These are phyloP conservation scores for Apomyelois bistriatella DNA, from an alignment of 2,888 invertebrate species.

Conservation along the genomic window DNA sequence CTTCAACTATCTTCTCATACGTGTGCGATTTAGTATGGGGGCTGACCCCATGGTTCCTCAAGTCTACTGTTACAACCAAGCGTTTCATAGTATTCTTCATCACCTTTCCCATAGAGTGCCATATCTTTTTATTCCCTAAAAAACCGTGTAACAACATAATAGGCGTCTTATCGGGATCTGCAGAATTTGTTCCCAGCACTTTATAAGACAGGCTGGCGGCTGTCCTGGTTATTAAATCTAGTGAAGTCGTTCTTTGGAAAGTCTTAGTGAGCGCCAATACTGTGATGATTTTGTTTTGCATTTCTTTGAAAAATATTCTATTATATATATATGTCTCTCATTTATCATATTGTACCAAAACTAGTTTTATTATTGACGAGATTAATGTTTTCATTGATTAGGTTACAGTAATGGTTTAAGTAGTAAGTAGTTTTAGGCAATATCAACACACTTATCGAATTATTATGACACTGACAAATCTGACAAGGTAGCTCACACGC, in stretches of 20 bases:
- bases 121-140: conserved; percentile 92
- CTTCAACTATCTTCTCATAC: conserved; percentile 87
- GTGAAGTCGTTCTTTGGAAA: conserved; percentile 11
- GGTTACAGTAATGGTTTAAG: no score
- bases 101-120: conserved; percentile 89
- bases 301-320: not conserved
- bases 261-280: not conserved
- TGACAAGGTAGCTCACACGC: not conserved
- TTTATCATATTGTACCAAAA: not conserved
- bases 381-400: no score
- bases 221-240: conserved; percentile 26
- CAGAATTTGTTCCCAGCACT: conserved; percentile 40
- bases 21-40: conserved; percentile 86
- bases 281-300: conserved; percentile 1
- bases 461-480: not conserved
- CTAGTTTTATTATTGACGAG: not conserved
- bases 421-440: no score
- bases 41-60: conserved; percentile 96
- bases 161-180: conserved; percentile 38
- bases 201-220: conserved; percentile 54
- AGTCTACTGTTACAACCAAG: conserved; percentile 90
- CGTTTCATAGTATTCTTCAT: conserved; percentile 84
- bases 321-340: not conserved
- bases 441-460: not conserved
- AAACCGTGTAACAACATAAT: conserved; percentile 88